Percentiles rank a stretch among this genome's conserved stretches.
Evolutionary conservation across 2,888 invertebrate species (phyloP).

Genomic region (Anarsia innoxiella): DNA sequence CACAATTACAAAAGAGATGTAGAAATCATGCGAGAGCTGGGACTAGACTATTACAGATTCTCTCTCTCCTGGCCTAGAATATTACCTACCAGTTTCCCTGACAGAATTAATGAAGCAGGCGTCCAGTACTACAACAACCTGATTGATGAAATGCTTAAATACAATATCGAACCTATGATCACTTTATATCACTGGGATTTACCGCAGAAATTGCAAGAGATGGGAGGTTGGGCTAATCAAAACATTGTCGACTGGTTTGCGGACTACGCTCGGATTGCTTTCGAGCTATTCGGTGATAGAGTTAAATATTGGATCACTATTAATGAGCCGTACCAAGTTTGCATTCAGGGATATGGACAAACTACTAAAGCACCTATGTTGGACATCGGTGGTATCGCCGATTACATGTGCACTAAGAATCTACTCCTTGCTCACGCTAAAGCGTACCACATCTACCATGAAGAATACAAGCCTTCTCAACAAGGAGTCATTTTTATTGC

Average conservation of each 20-base stretch:
- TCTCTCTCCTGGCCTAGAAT: conserved; percentile 79
- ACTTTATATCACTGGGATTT: conserved; percentile 72
- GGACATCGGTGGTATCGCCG: conserved; percentile 44
- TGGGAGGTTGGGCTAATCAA: conserved; percentile 69
- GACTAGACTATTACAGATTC: conserved; percentile 69
- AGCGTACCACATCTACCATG: conserved; percentile 46
- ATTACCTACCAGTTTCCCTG: conserved; percentile 71
- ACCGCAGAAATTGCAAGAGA: conserved; percentile 62
- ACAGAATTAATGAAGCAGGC: conserved; percentile 67
- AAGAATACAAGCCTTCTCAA: conserved; percentile 32
- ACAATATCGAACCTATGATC: conserved; percentile 76
- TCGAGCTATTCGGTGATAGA: conserved; percentile 55
- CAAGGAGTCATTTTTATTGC: conserved; percentile 27
- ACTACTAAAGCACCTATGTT: conserved; percentile 35
- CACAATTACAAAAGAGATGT: conserved; percentile 74
- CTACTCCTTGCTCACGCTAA: conserved; percentile 70
- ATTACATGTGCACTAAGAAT: conserved; percentile 61
- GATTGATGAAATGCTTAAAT: conserved; percentile 71
- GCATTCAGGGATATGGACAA: conserved; percentile 52
- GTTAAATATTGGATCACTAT: conserved; percentile 72
- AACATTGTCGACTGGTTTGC: conserved; percentile 55
- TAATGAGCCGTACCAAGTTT: conserved; percentile 64
- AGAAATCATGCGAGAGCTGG: conserved; percentile 54
- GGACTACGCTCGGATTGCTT: conserved; percentile 55
- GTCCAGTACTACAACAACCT: conserved; percentile 48